phyloP scores from a whole-genome alignment of 2,113 vertebrate genomes.

The Cavia aperea region DNA sequence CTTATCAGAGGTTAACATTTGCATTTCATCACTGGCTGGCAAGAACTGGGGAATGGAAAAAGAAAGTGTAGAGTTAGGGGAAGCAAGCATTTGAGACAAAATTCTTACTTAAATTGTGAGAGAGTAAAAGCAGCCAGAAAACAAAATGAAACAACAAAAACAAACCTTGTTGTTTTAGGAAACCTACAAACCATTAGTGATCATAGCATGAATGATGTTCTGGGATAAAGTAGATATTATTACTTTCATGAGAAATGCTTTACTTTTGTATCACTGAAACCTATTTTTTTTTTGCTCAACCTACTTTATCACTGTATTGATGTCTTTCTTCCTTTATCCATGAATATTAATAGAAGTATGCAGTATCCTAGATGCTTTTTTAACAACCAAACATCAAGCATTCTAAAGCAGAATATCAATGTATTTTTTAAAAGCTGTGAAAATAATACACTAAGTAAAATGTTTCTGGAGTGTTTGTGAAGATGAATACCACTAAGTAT shows the following conservation, averaged over 20 bases:
- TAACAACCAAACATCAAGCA: neutral
- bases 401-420: neutral
- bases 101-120: neutral
- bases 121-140: neutral
- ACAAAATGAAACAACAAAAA: neutral
- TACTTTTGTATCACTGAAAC: neutral
- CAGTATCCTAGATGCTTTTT: neutral
- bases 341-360: neutral
- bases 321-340: neutral
- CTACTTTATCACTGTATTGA: neutral
- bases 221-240: neutral
- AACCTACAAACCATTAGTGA: neutral
- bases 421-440: neutral
- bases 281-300: neutral
- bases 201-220: neutral
- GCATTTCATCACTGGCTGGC: neutral
- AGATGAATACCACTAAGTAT: neutral
- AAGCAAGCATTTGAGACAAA: neutral
- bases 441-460: neutral
- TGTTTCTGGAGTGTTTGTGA: neutral
- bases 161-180: neutral
- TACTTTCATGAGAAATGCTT: neutral
- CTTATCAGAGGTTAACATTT: neutral
- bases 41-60: neutral
- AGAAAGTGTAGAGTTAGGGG: neutral